These are phyloP conservation scores for Nephrotoma guestfalica DNA, from an alignment of 2,888 invertebrate species.

Conservation along the genomic window DNA sequence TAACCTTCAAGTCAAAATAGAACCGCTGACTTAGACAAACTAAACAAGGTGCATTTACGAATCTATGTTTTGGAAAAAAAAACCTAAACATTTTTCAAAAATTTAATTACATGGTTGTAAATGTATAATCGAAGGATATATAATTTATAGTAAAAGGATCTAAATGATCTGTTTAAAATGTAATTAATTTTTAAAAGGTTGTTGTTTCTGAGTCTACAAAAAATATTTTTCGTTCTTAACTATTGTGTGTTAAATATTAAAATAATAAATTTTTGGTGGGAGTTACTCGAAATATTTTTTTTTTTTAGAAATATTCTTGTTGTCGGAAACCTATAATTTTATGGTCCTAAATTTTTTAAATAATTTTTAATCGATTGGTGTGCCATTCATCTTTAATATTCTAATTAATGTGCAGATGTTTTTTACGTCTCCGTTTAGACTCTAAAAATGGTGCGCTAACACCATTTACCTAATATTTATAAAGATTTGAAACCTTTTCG, in stretches of 20 bases:
- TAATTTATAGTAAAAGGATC: neutral
- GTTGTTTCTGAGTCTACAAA: neutral
- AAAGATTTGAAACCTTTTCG: neutral
- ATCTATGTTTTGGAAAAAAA: neutral
- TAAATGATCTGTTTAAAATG: neutral
- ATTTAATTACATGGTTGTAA: neutral
- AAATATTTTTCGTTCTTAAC: neutral
- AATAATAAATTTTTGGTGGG: neutral
- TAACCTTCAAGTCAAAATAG: neutral
- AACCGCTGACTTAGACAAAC: neutral
- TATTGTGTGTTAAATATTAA: neutral
- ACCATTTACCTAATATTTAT: neutral
- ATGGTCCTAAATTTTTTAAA: neutral
- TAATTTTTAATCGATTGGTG: neutral
- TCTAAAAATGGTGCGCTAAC: neutral
- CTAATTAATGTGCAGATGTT: neutral
- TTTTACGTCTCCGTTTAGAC: neutral
- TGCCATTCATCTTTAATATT: neutral
- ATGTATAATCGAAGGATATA: neutral
- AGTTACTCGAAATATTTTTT: neutral
- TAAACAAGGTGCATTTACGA: neutral
- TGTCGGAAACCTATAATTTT: neutral
- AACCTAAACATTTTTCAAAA: neutral
- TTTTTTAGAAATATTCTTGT: neutral
- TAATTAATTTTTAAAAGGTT: neutral